Evolutionary conservation across 2,797 vertebrate species (phyloP).

Genomic region (Microhierax caerulescens): DNA sequence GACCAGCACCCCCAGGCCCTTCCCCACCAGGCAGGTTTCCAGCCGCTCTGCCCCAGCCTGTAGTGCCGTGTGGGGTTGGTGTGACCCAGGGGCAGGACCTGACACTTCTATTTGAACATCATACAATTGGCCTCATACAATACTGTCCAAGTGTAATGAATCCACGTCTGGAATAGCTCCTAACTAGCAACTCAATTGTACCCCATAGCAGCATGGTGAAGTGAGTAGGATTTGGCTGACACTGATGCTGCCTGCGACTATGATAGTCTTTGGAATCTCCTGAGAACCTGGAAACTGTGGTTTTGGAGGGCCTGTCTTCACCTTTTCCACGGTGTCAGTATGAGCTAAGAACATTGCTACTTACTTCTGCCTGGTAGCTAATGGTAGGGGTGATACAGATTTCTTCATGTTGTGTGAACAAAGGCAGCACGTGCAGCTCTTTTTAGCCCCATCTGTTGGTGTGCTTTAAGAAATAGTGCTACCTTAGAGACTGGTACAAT

Average conservation of each 20-base stretch:
- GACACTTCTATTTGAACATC: too few species aligned
- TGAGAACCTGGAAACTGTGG: not conserved
- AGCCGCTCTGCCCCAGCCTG: too few species aligned
- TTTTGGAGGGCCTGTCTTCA: not conserved
- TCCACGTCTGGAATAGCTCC: not conserved
- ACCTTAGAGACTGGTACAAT: not conserved
- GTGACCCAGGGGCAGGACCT: too few species aligned
- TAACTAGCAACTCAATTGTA: not conserved
- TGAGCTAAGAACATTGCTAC: not conserved
- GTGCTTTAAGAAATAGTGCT: not conserved
- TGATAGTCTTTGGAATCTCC: not conserved
- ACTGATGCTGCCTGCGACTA: not conserved
- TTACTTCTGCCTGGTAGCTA: not conserved
- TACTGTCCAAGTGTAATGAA: not conserved
- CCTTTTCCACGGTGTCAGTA: not conserved
- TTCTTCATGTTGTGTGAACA: not conserved
- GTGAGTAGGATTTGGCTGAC: not conserved
- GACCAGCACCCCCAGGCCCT: too few species aligned
- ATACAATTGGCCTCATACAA: not conserved
- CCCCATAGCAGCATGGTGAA: not conserved
- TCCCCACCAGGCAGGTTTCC: too few species aligned
- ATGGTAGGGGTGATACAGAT: not conserved
- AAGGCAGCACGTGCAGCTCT: accelerated
- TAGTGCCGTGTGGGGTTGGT: too few species aligned
- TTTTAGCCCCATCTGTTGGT: not conserved